phyloP scores from a whole-genome alignment of 1,140 invertebrate species.

The Panagrolaimus sp. region DNA sequence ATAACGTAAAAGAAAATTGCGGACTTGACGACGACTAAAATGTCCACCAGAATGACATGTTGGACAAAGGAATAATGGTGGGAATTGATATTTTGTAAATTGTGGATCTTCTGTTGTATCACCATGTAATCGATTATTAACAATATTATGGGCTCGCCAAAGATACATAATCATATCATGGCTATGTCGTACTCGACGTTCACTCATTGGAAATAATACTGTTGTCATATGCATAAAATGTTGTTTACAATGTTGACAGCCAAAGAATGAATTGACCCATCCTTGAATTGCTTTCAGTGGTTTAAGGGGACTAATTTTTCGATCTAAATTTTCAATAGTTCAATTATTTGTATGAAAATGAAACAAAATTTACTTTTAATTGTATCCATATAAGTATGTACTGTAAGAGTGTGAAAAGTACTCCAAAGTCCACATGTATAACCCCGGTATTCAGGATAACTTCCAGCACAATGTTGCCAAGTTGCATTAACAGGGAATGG shows the following conservation, averaged over 20 bases:
- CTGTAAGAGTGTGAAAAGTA: conserved; percentile 84
- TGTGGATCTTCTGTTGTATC: conserved; percentile 57
- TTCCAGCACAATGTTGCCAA: conserved; percentile 79
- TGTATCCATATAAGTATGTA: conserved; percentile 67
- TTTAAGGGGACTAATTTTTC: conserved; percentile 39
- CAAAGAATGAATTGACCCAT: conserved; percentile 57
- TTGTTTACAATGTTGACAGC: conserved; percentile 50
- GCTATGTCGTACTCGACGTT: conserved; percentile 48
- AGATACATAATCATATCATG: conserved; percentile 57
- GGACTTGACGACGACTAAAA: conserved; percentile 54
- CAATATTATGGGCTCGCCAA: conserved; percentile 57
- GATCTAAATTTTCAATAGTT: conserved; percentile 28
- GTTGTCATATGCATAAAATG: conserved; percentile 59
- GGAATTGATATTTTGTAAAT: conserved; percentile 57
- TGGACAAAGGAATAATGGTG: conserved; percentile 55
- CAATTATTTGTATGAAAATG: too few species aligned
- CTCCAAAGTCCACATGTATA: conserved; percentile 93
- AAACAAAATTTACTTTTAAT: conserved; percentile 43
- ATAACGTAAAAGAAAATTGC: conserved; percentile 56
- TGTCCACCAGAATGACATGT: conserved; percentile 55
- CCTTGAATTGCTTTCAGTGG: conserved; percentile 55
- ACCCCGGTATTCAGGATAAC: conserved; percentile 69
- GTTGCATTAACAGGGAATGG: conserved; percentile 61
- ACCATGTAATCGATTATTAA: conserved; percentile 54
- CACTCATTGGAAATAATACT: conserved; percentile 54